Evolutionary conservation across 2,888 invertebrate species (phyloP), one percentile per base, ranked within the genome.

Genomic region (Cantharis flavilabris): DNA sequence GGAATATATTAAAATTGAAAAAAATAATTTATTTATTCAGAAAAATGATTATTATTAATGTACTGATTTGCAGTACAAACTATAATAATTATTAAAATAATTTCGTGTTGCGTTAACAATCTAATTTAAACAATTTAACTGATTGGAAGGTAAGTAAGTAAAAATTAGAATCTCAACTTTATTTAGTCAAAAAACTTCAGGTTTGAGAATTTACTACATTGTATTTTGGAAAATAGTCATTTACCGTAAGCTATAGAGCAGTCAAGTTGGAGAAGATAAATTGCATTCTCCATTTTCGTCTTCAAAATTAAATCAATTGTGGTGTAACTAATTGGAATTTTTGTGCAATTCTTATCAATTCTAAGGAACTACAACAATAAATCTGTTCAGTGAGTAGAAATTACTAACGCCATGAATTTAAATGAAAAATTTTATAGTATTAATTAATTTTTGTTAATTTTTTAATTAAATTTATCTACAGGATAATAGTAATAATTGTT

Each of bases 271-370:
- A 28, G 23, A 71, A 71, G 71, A 71, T 71, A 71, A 71, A 71
- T 71, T 71, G 63, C 71, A 28, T 71, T 71, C 64, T 71, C 71
- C 30, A 30, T 63, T 71, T 64, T 64, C 71, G 63, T 63, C 28
- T n/a, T 62, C 16, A 23, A 26, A 71, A 71, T 71, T 71, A 71
- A 71, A 71, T 71, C 71, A 71, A 64, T 71, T 71, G 26, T 63
- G 28, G 62, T 18, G 16, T 64, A 71, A 64, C 64, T 71, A 71
- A 71, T 71, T 71, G 71, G 18, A 30, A 62, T 64, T 71, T 71
- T 49, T 71, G 49, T 49, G 49, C 49, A 49, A 49, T 49, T 49
- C 49, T 49, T 49, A 49, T 49, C 49, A 49, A 49, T 49, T 49
- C 49, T 49, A n/a, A 49, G 49, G n/a, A 49, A 49, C 49, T 49